Evolutionary conservation across 2,113 vertebrate species (phyloP).

Genomic region (Aegithalos caudatus): DNA sequence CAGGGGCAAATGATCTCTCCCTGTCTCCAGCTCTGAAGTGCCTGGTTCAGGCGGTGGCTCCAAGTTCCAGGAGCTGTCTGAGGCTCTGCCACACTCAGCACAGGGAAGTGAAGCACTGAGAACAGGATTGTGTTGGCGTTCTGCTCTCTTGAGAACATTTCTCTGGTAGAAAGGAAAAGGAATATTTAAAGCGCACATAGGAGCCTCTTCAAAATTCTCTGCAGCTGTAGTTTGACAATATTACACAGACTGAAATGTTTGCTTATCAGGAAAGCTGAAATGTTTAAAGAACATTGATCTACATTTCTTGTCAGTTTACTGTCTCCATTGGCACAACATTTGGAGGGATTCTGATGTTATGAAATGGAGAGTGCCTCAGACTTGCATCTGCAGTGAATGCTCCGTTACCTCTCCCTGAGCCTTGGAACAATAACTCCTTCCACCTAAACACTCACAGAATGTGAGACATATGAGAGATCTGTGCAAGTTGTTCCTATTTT

Average conservation of each 20-base stretch:
- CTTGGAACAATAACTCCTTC: slow-evolving; percentile 66
- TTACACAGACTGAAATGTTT: slow-evolving; percentile 70
- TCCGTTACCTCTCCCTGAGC: slow-evolving; percentile 47
- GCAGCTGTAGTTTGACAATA: slow-evolving; percentile 70
- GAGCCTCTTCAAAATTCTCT: slow-evolving; percentile 66
- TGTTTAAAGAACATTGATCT: slow-evolving; percentile 72
- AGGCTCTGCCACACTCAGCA: background rate
- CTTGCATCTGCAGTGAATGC: slow-evolving; percentile 51
- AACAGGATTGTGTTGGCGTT: slow-evolving; percentile 39
- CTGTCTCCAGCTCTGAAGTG: background rate
- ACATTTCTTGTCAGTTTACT: slow-evolving; percentile 71
- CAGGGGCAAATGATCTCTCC: background rate
- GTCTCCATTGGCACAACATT: slow-evolving; percentile 68
- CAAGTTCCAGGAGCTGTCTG: background rate
- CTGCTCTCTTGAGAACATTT: slow-evolving; percentile 63
- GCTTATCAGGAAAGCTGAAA: slow-evolving; percentile 67
- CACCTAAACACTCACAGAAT: slow-evolving; percentile 68
- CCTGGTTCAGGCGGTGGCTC: background rate
- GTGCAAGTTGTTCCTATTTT: slow-evolving; percentile 61
- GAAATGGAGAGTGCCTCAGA: slow-evolving; percentile 52
- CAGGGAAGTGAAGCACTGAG: background rate
- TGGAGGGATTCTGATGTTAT: slow-evolving; percentile 66
- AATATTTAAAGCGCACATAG: slow-evolving; percentile 59
- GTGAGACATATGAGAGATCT: slow-evolving; percentile 65
- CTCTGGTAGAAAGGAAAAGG: slow-evolving; percentile 37